Percentiles rank a stretch among this genome's conserved stretches.
phyloP scores from a whole-genome alignment of 2,797 vertebrate genomes.

The Urophycis tenuis region DNA sequence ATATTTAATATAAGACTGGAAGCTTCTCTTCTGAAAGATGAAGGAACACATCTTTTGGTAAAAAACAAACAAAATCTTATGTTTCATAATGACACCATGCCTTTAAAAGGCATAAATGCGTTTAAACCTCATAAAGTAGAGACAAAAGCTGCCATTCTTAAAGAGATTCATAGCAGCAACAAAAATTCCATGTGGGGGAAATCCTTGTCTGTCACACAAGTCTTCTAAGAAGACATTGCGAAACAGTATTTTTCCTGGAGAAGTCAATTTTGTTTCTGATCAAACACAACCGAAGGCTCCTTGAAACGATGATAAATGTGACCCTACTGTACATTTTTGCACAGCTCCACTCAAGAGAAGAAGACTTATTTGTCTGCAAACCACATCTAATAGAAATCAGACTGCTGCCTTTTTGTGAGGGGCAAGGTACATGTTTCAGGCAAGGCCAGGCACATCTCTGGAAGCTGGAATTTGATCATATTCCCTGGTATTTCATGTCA shows the following conservation, averaged over 20 bases:
- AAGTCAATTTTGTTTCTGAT: too few relatives aligned
- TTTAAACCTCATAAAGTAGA: slow-evolving; percentile 20
- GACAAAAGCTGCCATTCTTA: slow-evolving; percentile 2
- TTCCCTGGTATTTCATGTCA: slow-evolving; percentile 67
- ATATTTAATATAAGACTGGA: slow-evolving; percentile 27
- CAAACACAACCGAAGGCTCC: neutral
- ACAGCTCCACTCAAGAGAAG: slow-evolving; percentile 24
- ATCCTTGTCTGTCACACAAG: too few relatives aligned
- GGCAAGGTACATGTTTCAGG: slow-evolving; percentile 49
- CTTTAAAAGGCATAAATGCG: slow-evolving; percentile 20
- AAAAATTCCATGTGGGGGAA: neutral
- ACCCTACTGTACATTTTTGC: slow-evolving; percentile 30
- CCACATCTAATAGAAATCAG: slow-evolving; percentile 58
- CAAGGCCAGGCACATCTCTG: slow-evolving; percentile 70
- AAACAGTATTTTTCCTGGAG: neutral
- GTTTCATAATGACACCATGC: slow-evolving; percentile 30
- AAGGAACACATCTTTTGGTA: slow-evolving; percentile 32
- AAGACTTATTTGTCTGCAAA: slow-evolving; percentile 53
- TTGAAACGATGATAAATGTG: slow-evolving; percentile 17
- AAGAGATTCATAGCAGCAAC: slow-evolving; percentile 8
- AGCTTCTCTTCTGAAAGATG: slow-evolving; percentile 20
- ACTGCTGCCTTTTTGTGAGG: slow-evolving; percentile 28
- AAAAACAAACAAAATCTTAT: slow-evolving; percentile 32
- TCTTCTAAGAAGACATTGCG: neutral
- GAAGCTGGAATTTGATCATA: slow-evolving; percentile 71